A percentile compares a stretch with the other conserved stretches of the same genome.
Conservation (phyloP, 2,888 invertebrate species). For the Ferrisia virgata region DNA sequence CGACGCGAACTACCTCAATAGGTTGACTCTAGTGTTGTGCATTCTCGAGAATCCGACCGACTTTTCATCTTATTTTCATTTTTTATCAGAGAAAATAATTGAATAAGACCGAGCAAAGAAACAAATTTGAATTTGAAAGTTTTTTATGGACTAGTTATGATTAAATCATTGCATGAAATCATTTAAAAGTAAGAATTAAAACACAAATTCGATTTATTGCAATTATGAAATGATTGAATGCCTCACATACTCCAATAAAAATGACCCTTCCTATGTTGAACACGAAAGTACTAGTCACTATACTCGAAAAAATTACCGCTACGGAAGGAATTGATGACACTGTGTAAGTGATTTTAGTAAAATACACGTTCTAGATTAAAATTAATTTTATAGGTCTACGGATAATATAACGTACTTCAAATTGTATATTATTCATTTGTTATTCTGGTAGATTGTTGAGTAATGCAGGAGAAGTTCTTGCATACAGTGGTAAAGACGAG, state of each 20-base stretch:
- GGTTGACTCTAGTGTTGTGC: too few relatives aligned
- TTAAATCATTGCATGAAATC: too few relatives aligned
- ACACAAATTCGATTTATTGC: too few relatives aligned
- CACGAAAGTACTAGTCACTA: conserved; percentile 26
- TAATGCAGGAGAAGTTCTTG: conserved; percentile 31
- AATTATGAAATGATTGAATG: not conserved
- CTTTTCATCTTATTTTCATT: too few relatives aligned
- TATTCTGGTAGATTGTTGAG: conserved; percentile 29
- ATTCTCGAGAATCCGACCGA: too few relatives aligned
- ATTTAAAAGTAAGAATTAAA: too few relatives aligned
- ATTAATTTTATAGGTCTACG: not conserved
- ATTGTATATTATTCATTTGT: too few relatives aligned
- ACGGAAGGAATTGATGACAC: conserved; percentile 32
- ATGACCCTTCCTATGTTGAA: conserved; percentile 46
- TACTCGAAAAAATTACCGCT: conserved; percentile 26
- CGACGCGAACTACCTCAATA: too few relatives aligned
- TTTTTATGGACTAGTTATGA: too few relatives aligned
- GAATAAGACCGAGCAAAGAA: too few relatives aligned
- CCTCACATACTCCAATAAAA: not conserved
- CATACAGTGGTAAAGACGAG: conserved; percentile 37
- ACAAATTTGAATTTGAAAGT: too few relatives aligned
- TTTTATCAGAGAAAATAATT: too few relatives aligned
- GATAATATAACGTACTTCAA: not conserved
- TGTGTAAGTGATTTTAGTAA: conserved; percentile 1
- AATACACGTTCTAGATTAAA: not conserved